Evolutionary conservation across 2,113 vertebrate genomes (phyloP).

Genomic region (Lates calcarifer): DNA sequence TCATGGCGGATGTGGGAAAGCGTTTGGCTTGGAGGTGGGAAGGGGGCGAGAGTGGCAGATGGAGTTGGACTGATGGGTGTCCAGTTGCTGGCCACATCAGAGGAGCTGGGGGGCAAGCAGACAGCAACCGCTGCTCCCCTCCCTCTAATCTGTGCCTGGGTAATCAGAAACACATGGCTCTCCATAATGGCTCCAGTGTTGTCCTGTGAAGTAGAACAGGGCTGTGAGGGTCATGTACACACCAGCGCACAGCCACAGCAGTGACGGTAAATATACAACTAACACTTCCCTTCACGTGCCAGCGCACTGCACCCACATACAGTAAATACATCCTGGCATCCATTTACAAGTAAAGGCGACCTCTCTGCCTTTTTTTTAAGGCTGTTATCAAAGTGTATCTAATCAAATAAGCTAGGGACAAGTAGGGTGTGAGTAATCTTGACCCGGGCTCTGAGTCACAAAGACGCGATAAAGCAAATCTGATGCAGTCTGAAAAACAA

Average conservation of each 20-base stretch:
- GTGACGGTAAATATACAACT: constrained; percentile 37
- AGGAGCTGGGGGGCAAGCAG: constrained; percentile 61
- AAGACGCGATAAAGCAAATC: constrained; percentile 29
- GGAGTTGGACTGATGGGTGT: constrained; percentile 67
- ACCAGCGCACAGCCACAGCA: constrained; percentile 19
- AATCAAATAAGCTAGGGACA: not conserved
- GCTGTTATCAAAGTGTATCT: constrained; percentile 16
- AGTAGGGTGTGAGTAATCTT: constrained; percentile 27
- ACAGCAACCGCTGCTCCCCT: constrained; percentile 68
- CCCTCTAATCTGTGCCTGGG: constrained; percentile 77
- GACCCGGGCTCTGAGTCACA: constrained; percentile 20
- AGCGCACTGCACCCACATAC: constrained; percentile 2
- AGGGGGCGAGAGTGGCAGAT: constrained; percentile 9
- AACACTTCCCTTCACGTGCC: constrained; percentile 38
- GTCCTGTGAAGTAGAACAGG: constrained; percentile 60
- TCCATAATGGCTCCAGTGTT: constrained; percentile 80
- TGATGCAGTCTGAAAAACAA: constrained; percentile 1
- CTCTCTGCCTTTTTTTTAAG: not conserved
- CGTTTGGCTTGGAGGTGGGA: constrained; percentile 41
- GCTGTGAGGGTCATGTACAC: constrained; percentile 60
- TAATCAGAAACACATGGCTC: constrained; percentile 83
- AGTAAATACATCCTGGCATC: not conserved
- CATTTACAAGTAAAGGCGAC: not conserved
- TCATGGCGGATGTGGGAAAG: constrained; percentile 40
- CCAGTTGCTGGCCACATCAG: constrained; percentile 78